Evolutionary conservation across 2,888 invertebrate genomes (phyloP).

Genomic region (Ypsolopha scabrella): DNA sequence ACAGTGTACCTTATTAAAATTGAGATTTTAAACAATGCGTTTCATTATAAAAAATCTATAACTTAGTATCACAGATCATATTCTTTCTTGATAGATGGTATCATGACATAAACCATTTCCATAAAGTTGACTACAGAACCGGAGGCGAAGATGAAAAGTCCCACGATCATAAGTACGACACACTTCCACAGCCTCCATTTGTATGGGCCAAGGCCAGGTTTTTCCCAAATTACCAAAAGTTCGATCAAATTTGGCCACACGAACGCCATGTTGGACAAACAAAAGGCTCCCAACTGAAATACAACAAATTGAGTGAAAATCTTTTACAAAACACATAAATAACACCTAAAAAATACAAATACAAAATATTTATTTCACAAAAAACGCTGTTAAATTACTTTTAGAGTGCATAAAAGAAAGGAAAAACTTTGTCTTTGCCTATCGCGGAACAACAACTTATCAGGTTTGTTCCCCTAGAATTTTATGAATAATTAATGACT

Average conservation of each 20-base stretch:
- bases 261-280: slow-evolving; percentile 38
- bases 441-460: neutral
- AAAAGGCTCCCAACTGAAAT: slow-evolving; percentile 36
- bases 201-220: slow-evolving; percentile 29
- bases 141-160: slow-evolving; percentile 18
- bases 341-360: neutral
- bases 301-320: neutral
- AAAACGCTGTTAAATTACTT: neutral
- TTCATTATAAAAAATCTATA: no score
- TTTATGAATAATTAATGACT: no score
- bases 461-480: neutral
- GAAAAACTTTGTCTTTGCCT: neutral
- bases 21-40: no score
- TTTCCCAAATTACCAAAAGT: slow-evolving; percentile 24
- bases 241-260: slow-evolving; percentile 32
- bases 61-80: no score
- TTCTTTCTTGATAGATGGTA: no score
- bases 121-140: slow-evolving; percentile 26
- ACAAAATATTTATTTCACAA: neutral
- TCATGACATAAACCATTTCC: slow-evolving; percentile 13
- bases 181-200: slow-evolving; percentile 28
- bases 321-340: neutral
- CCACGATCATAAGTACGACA: slow-evolving; percentile 15
- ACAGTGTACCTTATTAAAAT: no score
- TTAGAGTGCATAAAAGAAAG: neutral